Conservation (phyloP, 2,888 invertebrate genomes). For the Fragum fragum region DNA sequence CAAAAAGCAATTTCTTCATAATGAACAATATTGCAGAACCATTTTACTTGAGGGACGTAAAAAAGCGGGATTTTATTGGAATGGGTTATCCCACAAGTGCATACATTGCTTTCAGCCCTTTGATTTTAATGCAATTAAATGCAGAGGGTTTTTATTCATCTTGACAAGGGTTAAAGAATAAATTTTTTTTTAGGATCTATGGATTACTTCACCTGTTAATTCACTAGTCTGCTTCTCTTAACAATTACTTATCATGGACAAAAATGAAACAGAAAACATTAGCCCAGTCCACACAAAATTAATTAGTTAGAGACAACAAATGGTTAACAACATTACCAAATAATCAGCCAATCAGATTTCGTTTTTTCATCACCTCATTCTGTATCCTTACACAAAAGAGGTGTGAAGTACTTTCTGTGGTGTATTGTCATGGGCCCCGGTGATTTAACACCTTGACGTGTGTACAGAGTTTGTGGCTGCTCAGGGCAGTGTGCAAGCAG, state of each 20-base stretch:
- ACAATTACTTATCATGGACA: constrained; percentile 15
- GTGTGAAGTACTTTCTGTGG: constrained; percentile 62
- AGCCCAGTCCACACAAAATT: constrained; percentile 20
- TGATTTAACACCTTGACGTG: constrained; percentile 45
- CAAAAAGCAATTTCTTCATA: no score
- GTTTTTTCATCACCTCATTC: constrained; percentile 41
- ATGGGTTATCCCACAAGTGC: no score
- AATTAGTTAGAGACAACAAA: constrained; percentile 22
- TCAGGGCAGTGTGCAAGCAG: constrained; percentile 44
- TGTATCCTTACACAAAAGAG: constrained; percentile 51
- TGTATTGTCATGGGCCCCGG: constrained; percentile 37
- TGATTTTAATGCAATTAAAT: no score
- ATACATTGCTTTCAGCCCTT: no score
- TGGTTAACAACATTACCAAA: constrained; percentile 31
- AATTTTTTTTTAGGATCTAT: background rate
- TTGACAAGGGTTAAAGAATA: no score
- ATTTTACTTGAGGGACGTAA: no score
- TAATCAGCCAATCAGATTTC: constrained; percentile 45
- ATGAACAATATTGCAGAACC: no score
- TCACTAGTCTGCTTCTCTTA: background rate
- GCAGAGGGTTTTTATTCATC: no score
- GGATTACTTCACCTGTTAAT: background rate
- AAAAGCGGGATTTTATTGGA: no score
- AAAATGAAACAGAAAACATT: constrained; percentile 24
- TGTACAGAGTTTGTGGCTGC: constrained; percentile 39